Evolutionary conservation across 2,113 vertebrate species (phyloP).

Genomic region (Peromyscus maniculatus): DNA sequence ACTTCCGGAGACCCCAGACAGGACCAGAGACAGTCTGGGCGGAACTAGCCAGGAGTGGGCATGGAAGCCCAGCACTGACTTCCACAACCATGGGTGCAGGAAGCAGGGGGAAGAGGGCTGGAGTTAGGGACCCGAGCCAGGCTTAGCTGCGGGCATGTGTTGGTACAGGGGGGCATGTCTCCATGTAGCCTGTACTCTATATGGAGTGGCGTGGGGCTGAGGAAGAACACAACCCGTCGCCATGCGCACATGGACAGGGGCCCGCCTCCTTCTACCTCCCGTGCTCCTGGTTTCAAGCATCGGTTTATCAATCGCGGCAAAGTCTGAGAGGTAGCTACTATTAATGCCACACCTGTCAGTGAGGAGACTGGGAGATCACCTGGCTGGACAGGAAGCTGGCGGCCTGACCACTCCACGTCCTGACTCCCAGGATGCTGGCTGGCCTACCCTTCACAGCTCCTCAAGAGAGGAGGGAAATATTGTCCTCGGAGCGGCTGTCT

Average conservation of each 20-base stretch:
- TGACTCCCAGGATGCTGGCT: neutral
- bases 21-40: neutral
- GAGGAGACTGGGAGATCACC: neutral
- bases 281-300: neutral
- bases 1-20: neutral
- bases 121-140: neutral
- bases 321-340: neutral
- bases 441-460: neutral
- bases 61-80: neutral
- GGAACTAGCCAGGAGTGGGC: neutral
- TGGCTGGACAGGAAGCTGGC: neutral
- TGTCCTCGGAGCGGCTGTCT: neutral
- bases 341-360: neutral
- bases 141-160: fast-evolving
- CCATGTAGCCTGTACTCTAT: fast-evolving
- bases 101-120: neutral
- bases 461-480: neutral
- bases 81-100: neutral
- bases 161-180: neutral
- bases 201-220: neutral
- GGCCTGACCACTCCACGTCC: neutral
- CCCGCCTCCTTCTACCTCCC: neutral
- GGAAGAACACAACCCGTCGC: neutral
- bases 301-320: neutral
- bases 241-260: fast-evolving